Evolutionary conservation across 2,797 vertebrate genomes (phyloP).

Genomic region (Botia almorhae): DNA sequence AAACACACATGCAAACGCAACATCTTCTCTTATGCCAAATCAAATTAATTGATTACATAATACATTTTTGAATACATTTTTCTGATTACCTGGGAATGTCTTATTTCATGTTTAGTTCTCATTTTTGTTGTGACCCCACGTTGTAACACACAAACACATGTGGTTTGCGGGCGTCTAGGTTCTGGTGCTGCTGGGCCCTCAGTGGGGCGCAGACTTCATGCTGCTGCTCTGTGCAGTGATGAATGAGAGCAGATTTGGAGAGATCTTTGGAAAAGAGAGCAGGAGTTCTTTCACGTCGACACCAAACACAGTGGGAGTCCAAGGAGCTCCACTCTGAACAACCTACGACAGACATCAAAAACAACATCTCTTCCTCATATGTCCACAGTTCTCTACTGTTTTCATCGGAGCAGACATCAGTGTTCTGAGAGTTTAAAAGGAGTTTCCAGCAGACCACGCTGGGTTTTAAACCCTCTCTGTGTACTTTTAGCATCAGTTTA

Average conservation of each 20-base stretch:
- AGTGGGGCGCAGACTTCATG: conserved; percentile 64
- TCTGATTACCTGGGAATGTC: neutral
- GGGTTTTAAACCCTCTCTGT: conserved; percentile 21
- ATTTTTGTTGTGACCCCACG: conserved; percentile 48
- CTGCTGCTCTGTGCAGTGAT: conserved; percentile 71
- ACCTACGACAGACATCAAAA: conserved; percentile 35
- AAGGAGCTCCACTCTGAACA: conserved; percentile 2
- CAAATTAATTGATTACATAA: neutral
- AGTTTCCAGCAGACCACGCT: conserved; percentile 13
- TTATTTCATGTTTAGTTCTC: conserved; percentile 56
- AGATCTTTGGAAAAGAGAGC: conserved; percentile 67
- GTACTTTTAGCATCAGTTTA: conserved; percentile 38
- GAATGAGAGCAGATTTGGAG: conserved; percentile 70
- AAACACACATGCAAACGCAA: neutral
- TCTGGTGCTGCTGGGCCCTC: conserved; percentile 69
- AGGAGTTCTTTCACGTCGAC: conserved; percentile 58
- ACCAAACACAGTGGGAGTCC: conserved; percentile 43
- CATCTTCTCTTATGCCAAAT: neutral
- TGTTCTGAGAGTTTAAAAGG: conserved; percentile 17
- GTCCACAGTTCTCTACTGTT: conserved; percentile 21
- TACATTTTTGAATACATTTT: neutral
- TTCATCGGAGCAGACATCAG: conserved; percentile 16
- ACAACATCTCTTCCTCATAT: conserved; percentile 29
- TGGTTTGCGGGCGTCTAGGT: conserved; percentile 73
- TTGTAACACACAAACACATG: conserved; percentile 65